Conservation (phyloP, 2,888 invertebrate species). For the Nephrotoma flavescens region DNA sequence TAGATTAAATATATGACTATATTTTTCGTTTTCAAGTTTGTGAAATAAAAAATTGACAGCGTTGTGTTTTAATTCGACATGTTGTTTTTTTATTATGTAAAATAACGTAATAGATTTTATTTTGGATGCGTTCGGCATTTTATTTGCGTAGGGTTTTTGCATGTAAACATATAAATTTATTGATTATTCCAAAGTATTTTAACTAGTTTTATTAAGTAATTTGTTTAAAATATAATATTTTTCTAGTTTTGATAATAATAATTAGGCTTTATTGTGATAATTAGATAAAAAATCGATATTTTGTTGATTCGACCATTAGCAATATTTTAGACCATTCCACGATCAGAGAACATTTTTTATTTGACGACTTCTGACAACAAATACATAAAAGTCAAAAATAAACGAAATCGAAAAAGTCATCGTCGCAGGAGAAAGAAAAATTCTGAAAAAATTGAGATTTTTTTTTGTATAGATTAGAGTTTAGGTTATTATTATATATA, state of each 20-base stretch:
- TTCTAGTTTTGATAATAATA: not conserved
- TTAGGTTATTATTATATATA: not conserved
- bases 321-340: not conserved
- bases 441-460: not conserved
- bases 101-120: not conserved
- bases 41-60: not conserved
- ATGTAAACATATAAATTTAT: not conserved
- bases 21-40: not conserved
- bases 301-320: not conserved
- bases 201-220: not conserved
- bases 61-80: not conserved
- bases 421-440: not conserved
- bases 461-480: not conserved
- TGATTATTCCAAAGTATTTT: not conserved
- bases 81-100: not conserved
- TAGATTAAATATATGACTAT: not conserved
- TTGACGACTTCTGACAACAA: not conserved
- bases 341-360: not conserved
- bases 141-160: not conserved
- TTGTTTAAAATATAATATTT: not conserved
- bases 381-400: not conserved
- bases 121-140: not conserved
- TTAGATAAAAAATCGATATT: not conserved
- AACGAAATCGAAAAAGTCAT: conserved; percentile 3
- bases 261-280: not conserved